Percentiles rank a stretch among this genome's conserved stretches.
phyloP scores from a whole-genome alignment of 2,888 invertebrate genomes.

The Mantis religiosa region DNA sequence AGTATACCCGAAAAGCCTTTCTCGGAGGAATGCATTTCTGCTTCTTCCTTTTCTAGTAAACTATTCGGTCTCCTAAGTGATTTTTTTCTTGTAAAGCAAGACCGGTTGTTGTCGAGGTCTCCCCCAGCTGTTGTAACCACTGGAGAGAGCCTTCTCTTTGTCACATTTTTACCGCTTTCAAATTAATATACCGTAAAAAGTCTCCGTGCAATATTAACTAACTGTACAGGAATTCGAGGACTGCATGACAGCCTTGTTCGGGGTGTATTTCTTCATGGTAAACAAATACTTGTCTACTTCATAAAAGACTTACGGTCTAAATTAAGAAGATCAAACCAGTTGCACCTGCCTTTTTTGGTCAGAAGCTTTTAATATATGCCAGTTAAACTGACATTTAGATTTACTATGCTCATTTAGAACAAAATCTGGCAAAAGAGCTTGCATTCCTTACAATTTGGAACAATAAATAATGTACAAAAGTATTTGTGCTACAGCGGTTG shows the following conservation, averaged over 20 bases:
- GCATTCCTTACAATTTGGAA: too few relatives aligned
- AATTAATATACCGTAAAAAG: neutral
- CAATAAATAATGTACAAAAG: too few relatives aligned
- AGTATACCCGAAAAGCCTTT: conserved; percentile 8
- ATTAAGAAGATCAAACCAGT: neutral
- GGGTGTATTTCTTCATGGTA: neutral
- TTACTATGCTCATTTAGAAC: neutral
- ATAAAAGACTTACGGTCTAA: neutral
- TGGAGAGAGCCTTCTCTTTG: neutral
- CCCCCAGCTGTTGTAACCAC: neutral
- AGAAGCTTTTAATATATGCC: neutral
- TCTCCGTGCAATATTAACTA: neutral
- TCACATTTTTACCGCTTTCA: neutral
- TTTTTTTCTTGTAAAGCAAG: neutral
- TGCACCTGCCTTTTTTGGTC: neutral
- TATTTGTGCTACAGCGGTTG: too few relatives aligned
- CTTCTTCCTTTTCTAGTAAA: neutral
- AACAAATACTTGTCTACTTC: neutral
- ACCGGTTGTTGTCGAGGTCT: neutral
- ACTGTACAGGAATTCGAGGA: neutral
- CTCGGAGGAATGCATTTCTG: neutral
- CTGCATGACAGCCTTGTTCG: neutral
- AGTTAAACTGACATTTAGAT: neutral
- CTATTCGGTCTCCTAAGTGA: neutral
- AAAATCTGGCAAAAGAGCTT: neutral